Evolutionary conservation across 2,888 invertebrate genomes (phyloP).

Genomic region (Trachelus troglodyta): DNA sequence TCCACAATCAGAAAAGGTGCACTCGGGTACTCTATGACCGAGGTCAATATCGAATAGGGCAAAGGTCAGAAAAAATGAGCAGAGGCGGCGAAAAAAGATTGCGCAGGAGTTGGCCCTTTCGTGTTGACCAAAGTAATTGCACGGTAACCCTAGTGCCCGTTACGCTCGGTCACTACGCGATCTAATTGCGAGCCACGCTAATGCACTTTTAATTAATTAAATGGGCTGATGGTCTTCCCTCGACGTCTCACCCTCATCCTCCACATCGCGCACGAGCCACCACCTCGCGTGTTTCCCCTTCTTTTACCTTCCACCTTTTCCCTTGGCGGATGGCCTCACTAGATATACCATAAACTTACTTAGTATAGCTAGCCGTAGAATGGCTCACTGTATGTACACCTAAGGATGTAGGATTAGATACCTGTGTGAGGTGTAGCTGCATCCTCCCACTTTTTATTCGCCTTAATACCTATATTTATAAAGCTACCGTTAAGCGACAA

Average conservation of each 20-base stretch:
- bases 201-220: slow-evolving; percentile 68
- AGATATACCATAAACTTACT: neutral
- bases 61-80: slow-evolving; percentile 8
- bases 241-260: slow-evolving; percentile 32
- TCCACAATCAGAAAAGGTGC: neutral
- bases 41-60: neutral
- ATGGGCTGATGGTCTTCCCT: slow-evolving; percentile 59
- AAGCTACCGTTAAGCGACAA: neutral
- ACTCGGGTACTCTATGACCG: neutral
- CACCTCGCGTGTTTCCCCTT: slow-evolving; percentile 59
- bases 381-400: neutral
- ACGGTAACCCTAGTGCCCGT: slow-evolving; percentile 33
- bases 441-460: neutral
- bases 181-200: slow-evolving; percentile 44
- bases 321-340: neutral
- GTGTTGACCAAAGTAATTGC: slow-evolving; percentile 56
- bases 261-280: slow-evolving; percentile 23
- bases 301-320: neutral
- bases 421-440: neutral
- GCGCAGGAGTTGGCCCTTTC: slow-evolving; percentile 24
- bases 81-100: slow-evolving; percentile 2
- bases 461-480: neutral
- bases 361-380: neutral
- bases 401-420: neutral
- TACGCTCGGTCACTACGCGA: slow-evolving; percentile 9